These are phyloP conservation scores for Macrophya annulata DNA, from an alignment of 2,888 invertebrate genomes.

Conservation along the genomic window DNA sequence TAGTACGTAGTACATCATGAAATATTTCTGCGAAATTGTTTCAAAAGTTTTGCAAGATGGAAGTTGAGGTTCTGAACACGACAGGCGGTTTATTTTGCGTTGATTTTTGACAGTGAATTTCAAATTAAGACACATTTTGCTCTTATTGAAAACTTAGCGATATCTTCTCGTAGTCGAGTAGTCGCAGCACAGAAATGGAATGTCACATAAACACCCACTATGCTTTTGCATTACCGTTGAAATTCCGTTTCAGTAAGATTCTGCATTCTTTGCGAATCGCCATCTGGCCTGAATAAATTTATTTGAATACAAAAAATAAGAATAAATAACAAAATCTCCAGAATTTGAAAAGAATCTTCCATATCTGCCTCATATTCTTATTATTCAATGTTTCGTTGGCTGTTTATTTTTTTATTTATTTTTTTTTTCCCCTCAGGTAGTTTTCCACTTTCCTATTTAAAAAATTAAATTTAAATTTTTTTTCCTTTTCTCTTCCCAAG, in stretches of 20 bases:
- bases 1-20: too few relatives aligned
- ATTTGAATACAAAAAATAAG: background rate
- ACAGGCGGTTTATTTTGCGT: background rate
- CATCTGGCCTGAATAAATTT: background rate
- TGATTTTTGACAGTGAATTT: background rate
- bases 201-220: background rate
- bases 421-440: background rate
- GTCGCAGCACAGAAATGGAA: conserved; percentile 6
- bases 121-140: background rate
- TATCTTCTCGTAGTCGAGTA: background rate
- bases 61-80: conserved; percentile 8
- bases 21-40: background rate
- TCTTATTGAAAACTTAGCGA: background rate
- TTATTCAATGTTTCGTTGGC: background rate
- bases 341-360: background rate
- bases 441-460: background rate
- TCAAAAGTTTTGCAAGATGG: background rate
- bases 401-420: too few relatives aligned
- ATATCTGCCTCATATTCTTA: too few relatives aligned
- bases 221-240: background rate
- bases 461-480: background rate
- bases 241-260: conserved; percentile 1
- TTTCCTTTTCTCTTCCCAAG: background rate
- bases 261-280: conserved; percentile 2
- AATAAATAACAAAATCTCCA: background rate